These are phyloP conservation scores for Cistogaster globosa DNA, from an alignment of 2,888 invertebrate species.

Conservation along the genomic window DNA sequence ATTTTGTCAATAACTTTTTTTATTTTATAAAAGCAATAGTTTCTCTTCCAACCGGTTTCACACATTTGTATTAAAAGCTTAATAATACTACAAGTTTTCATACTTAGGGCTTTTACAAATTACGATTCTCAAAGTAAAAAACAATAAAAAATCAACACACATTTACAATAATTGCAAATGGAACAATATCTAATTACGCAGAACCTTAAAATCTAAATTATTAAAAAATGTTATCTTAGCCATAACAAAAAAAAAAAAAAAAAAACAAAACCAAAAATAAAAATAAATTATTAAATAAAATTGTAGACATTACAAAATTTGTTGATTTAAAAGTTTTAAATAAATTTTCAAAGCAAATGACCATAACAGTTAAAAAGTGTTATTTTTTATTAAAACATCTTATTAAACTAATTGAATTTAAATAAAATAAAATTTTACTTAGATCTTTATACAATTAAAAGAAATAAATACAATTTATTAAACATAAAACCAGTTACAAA, in stretches of 20 bases:
- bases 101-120: slow-evolving; percentile 35
- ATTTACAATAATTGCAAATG: slow-evolving; percentile 71
- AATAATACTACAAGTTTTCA: slow-evolving; percentile 4
- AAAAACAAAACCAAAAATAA: too few relatives aligned
- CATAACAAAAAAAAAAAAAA: slow-evolving; percentile 33
- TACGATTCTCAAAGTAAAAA: slow-evolving; percentile 6
- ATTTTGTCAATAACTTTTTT: slow-evolving; percentile 19
- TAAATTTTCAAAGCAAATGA: not conserved
- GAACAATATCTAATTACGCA: slow-evolving; percentile 67
- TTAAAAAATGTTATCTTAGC: slow-evolving; percentile 54
- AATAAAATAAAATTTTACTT: slow-evolving; percentile 37
- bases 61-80: slow-evolving; percentile 3
- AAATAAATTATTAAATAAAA: not conserved
- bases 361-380: not conserved
- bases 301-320: not conserved
- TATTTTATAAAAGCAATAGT: slow-evolving; percentile 43
- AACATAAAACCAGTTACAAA: slow-evolving; percentile 75
- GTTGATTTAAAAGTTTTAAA: not conserved
- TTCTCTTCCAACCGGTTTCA: slow-evolving; percentile 69
- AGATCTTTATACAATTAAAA: slow-evolving; percentile 46
- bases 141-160: slow-evolving; percentile 48
- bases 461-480: slow-evolving; percentile 75
- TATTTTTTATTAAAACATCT: slow-evolving; percentile 10
- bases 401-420: slow-evolving; percentile 55
- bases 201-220: slow-evolving; percentile 49